These are phyloP conservation scores for Pteropus rufus DNA, from an alignment of 2,797 vertebrate genomes.

Conservation along the genomic window DNA sequence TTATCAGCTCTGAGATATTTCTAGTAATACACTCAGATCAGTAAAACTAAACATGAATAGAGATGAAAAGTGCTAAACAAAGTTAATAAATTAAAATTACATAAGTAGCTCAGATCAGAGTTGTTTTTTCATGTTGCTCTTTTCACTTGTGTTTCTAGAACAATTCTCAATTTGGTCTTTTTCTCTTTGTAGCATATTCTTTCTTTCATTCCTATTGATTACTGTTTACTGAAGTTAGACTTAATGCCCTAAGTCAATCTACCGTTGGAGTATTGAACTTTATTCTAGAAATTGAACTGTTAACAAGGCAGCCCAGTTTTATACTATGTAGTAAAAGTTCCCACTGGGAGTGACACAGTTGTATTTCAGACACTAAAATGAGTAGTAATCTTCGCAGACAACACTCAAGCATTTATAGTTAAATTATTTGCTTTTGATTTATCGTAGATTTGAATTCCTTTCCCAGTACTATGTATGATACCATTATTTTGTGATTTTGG, in stretches of 20 bases:
- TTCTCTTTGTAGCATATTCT: neutral
- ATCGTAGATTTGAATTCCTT: conserved; percentile 42
- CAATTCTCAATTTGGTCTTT: neutral
- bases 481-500: neutral
- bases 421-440: conserved; percentile 30
- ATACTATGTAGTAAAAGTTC: neutral
- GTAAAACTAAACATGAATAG: neutral
- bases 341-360: neutral
- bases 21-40: neutral
- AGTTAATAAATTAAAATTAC: neutral
- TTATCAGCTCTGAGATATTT: neutral
- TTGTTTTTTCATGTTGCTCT: neutral
- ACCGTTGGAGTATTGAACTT: neutral
- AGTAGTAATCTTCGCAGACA: neutral
- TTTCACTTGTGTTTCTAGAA: neutral
- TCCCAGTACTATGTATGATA: neutral
- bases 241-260: neutral
- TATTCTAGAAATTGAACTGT: neutral
- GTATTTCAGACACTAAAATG: neutral
- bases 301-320: neutral
- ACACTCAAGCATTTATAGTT: neutral
- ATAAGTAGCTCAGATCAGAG: neutral
- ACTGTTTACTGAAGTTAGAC: neutral
- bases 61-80: neutral
- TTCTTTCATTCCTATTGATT: neutral